Evolutionary conservation across 2,797 vertebrate species (phyloP), one percentile per base, ranked within the genome.

Genomic region (Mallotus villosus): DNA sequence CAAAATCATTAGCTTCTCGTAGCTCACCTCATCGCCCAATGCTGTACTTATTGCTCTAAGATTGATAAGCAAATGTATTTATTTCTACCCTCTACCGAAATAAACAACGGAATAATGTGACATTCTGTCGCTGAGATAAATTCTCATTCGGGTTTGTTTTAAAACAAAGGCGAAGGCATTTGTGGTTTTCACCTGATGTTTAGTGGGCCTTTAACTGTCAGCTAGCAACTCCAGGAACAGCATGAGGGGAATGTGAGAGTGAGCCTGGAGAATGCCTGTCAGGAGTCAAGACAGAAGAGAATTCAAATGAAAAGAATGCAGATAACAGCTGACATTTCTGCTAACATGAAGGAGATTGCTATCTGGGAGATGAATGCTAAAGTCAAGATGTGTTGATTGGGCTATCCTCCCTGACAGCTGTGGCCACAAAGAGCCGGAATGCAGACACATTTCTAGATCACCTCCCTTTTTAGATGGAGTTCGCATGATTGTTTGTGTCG

Each of bases 241-340:
- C 53, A 49, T 34, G 27, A 63, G 46, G 71, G 34, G 73, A 64
- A 49, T 3, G 63, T 24, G 66, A 81, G 37, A 37, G 46, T 25
- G 68, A 68, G 41, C 41, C 41, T 46, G 41, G 12, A 55, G 78
- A 68, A 68, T 66, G 78, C 71, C 77, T 84, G 75, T 80, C 72
- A n/a, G 27, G 69, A 68, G 63, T 22, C 67, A 79, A 78, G 72
- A 68, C 49, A 41, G 37, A 64, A 64, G 71, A 68, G 63, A 74
- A 86, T 85, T 87, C 83, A 86, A 85, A 89, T 81, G 81, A 77
- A 80, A 81, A 71, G 64, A 70, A 85, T 68, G 66, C 69, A 77
- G 87, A 89, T 84, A 86, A 78, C 68, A 21, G 76, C 76, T 85
- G 82, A 84, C 82, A 85, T 87, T 82, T 85, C 77, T 79, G 80